Conservation (phyloP, 2,797 vertebrate species). For the Rhabdophis nuchalis region DNA sequence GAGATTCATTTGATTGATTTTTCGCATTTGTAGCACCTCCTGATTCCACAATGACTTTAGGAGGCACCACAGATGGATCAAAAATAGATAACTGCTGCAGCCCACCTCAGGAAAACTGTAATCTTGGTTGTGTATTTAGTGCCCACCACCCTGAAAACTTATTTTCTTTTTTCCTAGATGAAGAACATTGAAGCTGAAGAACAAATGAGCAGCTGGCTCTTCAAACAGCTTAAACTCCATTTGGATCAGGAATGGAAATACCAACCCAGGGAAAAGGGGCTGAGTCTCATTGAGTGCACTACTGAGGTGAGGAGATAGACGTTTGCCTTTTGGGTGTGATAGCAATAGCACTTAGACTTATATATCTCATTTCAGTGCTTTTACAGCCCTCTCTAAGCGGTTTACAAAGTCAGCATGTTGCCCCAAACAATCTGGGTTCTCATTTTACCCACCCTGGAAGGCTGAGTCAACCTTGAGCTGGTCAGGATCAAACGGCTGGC, state of each 20-base stretch:
- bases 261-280: slow-evolving; percentile 85
- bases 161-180: slow-evolving; percentile 47
- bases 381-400: no score
- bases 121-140: background rate
- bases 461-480: no score
- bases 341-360: no score
- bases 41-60: background rate
- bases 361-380: no score
- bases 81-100: background rate
- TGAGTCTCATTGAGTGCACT: slow-evolving; percentile 83
- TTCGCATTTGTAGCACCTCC: background rate
- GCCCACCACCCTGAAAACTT: background rate
- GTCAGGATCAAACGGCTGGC: no score
- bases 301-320: slow-evolving; percentile 73
- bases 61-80: background rate
- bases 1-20: background rate
- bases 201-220: slow-evolving; percentile 76
- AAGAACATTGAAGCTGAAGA: slow-evolving; percentile 57
- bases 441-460: no score
- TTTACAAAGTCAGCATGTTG: no score
- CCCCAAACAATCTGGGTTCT: no score
- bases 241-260: slow-evolving; percentile 84
- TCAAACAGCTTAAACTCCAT: slow-evolving; percentile 86
- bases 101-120: background rate
- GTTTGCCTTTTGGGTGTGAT: fast-evolving